A percentile compares a stretch with the other conserved stretches of the same genome.
phyloP scores from a whole-genome alignment of 2,797 vertebrate genomes.

The Martes flavigula region DNA sequence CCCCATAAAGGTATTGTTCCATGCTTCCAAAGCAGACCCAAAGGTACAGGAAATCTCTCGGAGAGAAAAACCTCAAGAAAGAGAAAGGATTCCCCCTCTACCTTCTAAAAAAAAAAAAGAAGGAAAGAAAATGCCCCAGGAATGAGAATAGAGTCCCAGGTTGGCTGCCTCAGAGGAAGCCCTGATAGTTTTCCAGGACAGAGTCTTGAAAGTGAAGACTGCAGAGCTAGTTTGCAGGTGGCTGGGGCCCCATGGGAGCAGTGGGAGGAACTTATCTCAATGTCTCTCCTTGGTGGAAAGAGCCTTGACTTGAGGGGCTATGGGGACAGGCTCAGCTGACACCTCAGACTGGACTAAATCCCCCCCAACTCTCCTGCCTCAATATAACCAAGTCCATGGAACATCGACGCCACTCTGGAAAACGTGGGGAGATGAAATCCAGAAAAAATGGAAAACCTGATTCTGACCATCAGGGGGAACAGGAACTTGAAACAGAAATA shows the following conservation, averaged over 20 bases:
- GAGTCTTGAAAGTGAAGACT: not conserved
- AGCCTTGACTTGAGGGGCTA: not conserved
- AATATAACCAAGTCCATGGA: not conserved
- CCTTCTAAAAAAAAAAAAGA: not conserved
- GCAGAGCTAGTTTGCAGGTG: not conserved
- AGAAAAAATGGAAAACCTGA: not conserved
- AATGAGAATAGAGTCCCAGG: not conserved
- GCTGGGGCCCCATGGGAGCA: fast-evolving
- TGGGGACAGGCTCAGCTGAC: too few species aligned
- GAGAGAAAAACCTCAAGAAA: not conserved
- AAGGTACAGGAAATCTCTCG: not conserved
- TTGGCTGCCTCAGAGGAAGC: not conserved
- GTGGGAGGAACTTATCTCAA: not conserved
- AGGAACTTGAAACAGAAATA: not conserved
- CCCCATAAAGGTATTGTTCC: too few species aligned
- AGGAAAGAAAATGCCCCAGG: not conserved
- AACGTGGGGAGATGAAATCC: not conserved
- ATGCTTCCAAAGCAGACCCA: not conserved
- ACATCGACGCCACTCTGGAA: not conserved
- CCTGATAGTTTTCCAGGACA: not conserved
- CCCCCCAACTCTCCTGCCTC: not conserved
- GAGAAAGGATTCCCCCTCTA: not conserved
- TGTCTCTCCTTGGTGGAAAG: not conserved
- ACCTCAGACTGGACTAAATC: fast-evolving
- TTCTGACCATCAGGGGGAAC: not conserved